A percentile compares a stretch with the other conserved stretches of the same genome.
Conservation (phyloP, 2,888 invertebrate species). For the Drosophila anomalata region DNA sequence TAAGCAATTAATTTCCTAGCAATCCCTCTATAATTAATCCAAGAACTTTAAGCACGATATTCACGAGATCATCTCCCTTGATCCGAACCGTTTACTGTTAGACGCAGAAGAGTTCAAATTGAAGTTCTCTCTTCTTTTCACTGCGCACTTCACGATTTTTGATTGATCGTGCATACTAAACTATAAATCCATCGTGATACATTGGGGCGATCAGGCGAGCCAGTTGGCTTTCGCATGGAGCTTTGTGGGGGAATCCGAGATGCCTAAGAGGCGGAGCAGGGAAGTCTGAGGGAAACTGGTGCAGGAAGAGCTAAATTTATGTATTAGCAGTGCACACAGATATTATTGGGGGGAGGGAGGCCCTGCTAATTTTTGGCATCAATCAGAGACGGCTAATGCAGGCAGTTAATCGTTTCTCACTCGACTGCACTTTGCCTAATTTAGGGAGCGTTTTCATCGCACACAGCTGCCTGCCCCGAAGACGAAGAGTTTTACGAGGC, state of each 20-base stretch:
- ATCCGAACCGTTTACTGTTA: slow-evolving; percentile 64
- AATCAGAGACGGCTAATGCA: slow-evolving; percentile 71
- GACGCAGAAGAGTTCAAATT: slow-evolving; percentile 56
- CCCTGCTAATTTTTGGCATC: slow-evolving; percentile 65
- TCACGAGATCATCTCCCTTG: slow-evolving; percentile 31
- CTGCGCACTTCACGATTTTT: slow-evolving; percentile 81
- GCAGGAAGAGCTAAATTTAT: slow-evolving; percentile 50
- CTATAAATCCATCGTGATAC: slow-evolving; percentile 85
- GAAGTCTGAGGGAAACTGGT: not conserved
- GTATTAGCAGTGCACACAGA: slow-evolving; percentile 70
- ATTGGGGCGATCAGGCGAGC: slow-evolving; percentile 84
- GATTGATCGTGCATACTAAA: slow-evolving; percentile 85
- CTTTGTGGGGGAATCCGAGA: not conserved
- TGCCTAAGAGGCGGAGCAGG: not conserved
- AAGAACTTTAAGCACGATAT: slow-evolving; percentile 3
- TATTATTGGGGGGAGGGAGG: not conserved
- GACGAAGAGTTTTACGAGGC: slow-evolving; percentile 69
- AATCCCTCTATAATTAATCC: slow-evolving; percentile 9
- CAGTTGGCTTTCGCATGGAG: slow-evolving; percentile 9
- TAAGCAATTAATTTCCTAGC: too few relatives aligned
- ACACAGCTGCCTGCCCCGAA: slow-evolving; percentile 77
- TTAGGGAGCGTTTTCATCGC: slow-evolving; percentile 80
- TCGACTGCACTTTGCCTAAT: slow-evolving; percentile 77
- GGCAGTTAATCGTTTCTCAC: slow-evolving; percentile 80
- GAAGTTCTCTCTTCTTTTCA: slow-evolving; percentile 50